Evolutionary conservation across 2,797 vertebrate species (phyloP), one percentile per base, ranked within the genome.

Genomic region (Halcyon chelicuti): DNA sequence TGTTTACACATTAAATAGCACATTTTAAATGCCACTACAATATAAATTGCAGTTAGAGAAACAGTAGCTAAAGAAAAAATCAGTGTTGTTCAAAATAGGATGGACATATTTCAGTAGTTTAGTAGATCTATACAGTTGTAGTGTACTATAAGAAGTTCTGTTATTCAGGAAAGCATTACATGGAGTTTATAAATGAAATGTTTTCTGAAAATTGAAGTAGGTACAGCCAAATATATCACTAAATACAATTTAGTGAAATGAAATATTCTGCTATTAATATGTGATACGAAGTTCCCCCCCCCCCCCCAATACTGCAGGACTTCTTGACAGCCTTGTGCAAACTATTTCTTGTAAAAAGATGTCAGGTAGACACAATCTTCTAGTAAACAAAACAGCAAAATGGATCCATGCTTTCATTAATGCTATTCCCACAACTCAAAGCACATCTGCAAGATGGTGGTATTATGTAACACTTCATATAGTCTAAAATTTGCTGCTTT

Each of bases 1-100:
- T 96, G 83, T 93, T 94, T 95, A 88, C 75, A 80, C 39, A 47
- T 14, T 35, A 42, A 93, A 73, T 52, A 94, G 6, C 9, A 44
- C 25, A 40, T 65, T 93, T 86, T 60, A 86, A 93, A 95, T 91
- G 46, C 22, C 85, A 88, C 29, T 68, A 68, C 31, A 72, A 60
- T 83, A 80, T 49, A 93, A 73, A 90, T 44, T 21, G 10, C 65
- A 31, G 15, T 54, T 70, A 78, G 55, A 63, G 16, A 84, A 90
- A 9, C 1, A 28, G n/a, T 49, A 89, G 19, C 12, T 89, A 72
- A 12, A 67, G 77, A 90, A 62, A 25, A 60, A 2, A 46, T 62
- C 12, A 61, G 6, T 57, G 20, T 58, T 86, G 51, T 61, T 75
- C 15, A 44, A 82, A 93, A 90, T 14, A 83, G 15, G 33, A 51